Evolutionary conservation across 2,888 invertebrate species (phyloP).

Genomic region (Dolomedes plantarius): DNA sequence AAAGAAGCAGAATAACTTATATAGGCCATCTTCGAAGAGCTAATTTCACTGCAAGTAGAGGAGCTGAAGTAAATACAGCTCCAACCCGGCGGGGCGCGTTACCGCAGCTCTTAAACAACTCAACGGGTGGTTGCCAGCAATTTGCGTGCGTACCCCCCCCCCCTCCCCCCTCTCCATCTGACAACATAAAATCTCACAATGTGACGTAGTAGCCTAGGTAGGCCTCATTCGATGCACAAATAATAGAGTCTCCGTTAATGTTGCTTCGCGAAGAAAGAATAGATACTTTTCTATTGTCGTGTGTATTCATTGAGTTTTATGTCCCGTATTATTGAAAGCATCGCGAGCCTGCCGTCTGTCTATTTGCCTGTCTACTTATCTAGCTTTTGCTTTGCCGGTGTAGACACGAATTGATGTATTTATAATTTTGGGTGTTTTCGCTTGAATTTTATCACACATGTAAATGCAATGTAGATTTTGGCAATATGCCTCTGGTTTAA

Average conservation of each 20-base stretch:
- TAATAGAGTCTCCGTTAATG: not conserved
- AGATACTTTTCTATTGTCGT: not conserved
- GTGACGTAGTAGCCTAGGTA: not conserved
- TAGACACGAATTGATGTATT: too few relatives aligned
- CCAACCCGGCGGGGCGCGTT: constrained; percentile 16
- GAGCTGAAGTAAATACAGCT: constrained; percentile 3
- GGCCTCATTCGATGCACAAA: not conserved
- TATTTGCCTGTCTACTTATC: too few relatives aligned
- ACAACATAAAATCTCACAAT: not conserved
- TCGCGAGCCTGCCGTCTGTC: not conserved
- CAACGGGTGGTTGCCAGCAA: constrained; percentile 2
- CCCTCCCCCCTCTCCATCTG: not conserved
- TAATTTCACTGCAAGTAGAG: constrained; percentile 5
- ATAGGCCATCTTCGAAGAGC: constrained; percentile 1
- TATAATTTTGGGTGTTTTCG: too few relatives aligned
- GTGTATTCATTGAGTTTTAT: not conserved
- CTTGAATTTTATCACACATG: too few relatives aligned
- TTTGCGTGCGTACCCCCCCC: not conserved
- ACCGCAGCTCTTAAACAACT: not conserved
- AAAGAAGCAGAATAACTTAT: not conserved
- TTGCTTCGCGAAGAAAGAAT: not conserved
- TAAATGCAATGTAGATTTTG: too few relatives aligned
- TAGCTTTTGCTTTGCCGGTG: too few relatives aligned
- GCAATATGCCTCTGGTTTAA: too few relatives aligned
- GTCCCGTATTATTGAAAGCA: not conserved